Evolutionary conservation across 2,113 vertebrate species (phyloP).

Genomic region (Brachyhypopomus gauderio): DNA sequence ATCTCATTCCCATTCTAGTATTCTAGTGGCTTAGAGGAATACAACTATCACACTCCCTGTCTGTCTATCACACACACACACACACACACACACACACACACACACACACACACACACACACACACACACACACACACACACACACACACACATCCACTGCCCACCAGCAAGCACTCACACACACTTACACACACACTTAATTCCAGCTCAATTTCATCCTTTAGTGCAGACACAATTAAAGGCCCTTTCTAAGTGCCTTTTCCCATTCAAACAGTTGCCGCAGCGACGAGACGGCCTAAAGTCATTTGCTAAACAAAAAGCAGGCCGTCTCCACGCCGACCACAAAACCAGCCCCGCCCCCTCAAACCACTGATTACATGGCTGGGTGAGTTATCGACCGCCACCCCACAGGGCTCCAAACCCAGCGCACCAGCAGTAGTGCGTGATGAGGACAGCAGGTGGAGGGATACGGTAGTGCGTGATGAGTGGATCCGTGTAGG

Average conservation of each 20-base stretch:
- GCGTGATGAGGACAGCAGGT: too few relatives aligned
- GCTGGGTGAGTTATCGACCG: constrained; percentile 57
- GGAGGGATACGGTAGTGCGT: too few relatives aligned
- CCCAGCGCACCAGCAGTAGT: too few relatives aligned
- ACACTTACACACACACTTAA: constrained; percentile 38
- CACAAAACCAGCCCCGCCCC: constrained; percentile 27
- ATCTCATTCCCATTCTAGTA: constrained; percentile 57
- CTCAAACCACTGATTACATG: constrained; percentile 44
- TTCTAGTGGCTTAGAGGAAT: constrained; percentile 50
- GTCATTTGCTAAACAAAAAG: constrained; percentile 48
- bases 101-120: too few relatives aligned
- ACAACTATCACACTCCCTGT: constrained; percentile 50
- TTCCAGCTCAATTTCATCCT: constrained; percentile 72
- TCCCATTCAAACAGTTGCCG: constrained; percentile 57
- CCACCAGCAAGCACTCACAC: constrained; percentile 1
- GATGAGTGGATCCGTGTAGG: too few relatives aligned
- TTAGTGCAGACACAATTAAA: constrained; percentile 71
- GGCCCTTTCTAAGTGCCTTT: constrained; percentile 54
- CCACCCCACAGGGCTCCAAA: background rate
- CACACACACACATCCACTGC: background rate
- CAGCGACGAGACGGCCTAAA: constrained; percentile 51
- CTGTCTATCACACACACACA: constrained; percentile 8
- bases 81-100: constrained; percentile 3
- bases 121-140: constrained; percentile 11
- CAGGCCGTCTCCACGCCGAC: background rate